Evolutionary conservation across 2,888 invertebrate genomes (phyloP), one percentile per base, ranked within the genome.

Genomic region (Calliphora vomitoria): DNA sequence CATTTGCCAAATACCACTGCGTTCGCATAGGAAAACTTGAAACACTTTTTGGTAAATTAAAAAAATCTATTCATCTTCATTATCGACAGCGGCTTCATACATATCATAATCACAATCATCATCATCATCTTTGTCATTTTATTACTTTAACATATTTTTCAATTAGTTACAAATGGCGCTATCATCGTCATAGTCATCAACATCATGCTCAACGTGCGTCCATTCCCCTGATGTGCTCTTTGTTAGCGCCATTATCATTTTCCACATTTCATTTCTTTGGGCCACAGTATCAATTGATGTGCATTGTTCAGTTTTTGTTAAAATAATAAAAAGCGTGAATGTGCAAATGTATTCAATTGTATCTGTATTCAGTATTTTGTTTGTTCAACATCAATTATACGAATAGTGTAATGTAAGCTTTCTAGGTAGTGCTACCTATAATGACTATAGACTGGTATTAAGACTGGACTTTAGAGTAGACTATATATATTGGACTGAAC

Each of bases 91-190:
- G 18, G 38, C 18, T 38, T 60, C 66, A 64, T 38, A 58, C 38
- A 41, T 44, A 60, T 78, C 38, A 25, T 55, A 44, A 74, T 41
- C 47, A 69, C 50, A 8, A 71, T 55, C n/a, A 72, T 76, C 38
- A 78, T 84, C 20, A 15, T 64, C 38, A 58, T 79, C 62, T 62
- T 72, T 71, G 58, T 38, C 62, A 76, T 64, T 87, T 80, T 85
- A 87, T 87, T 87, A 60, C 85, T 87, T 79, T 69, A 85, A 85
- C 84, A 87, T 79, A 82, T 85, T 85, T 85, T 80, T 85, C 80
- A 75, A 85, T 85, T 80, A 74, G 74, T 68, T 60, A 72, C 72
- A 81, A 87, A 53, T 78, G 81, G 81, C 68, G 78, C 85, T 81
- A 53, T 71, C 68, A 74, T 74, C 64, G 35, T 80, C 62, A 71